phyloP scores from a whole-genome alignment of 2,888 invertebrate genomes.

The Ectemnius lituratus region DNA sequence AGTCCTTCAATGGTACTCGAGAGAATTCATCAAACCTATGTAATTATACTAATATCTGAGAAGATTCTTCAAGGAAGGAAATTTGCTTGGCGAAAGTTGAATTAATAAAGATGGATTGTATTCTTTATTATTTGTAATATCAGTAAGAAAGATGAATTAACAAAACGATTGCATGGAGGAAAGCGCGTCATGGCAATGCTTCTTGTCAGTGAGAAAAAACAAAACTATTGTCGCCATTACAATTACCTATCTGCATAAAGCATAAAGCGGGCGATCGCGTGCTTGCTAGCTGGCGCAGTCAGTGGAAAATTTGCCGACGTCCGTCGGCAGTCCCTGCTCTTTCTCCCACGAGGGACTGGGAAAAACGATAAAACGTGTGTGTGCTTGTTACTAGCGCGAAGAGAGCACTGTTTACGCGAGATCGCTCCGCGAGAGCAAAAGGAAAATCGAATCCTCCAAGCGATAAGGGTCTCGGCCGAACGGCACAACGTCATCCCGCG shows the following conservation, averaged over 20 bases:
- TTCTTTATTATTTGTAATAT: no score
- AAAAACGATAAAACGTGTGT: conserved; percentile 48
- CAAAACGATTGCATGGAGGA: no score
- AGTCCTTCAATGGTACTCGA: no score
- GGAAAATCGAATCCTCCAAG: conserved; percentile 41
- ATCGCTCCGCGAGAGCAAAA: conserved; percentile 44
- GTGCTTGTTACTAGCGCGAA: conserved; percentile 32
- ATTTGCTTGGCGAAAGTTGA: no score
- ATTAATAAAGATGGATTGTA: no score
- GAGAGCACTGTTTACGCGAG: conserved; percentile 50
- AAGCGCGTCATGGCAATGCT: no score
- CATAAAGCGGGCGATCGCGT: neutral
- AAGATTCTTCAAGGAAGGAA: no score
- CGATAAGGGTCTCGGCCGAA: conserved; percentile 28
- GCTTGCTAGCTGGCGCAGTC: conserved; percentile 12
- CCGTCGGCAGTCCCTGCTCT: conserved; percentile 19
- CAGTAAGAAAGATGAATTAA: no score
- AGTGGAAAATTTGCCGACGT: conserved; percentile 52
- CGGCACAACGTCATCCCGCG: conserved; percentile 25
- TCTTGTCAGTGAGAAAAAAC: neutral
- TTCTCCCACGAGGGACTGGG: conserved; percentile 25
- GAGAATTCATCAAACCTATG: no score
- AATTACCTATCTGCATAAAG: conserved; percentile 6
- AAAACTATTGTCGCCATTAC: neutral
- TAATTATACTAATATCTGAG: no score